Evolutionary conservation across 2,797 vertebrate species (phyloP), one percentile per base, ranked within the genome.

Genomic region (Corythornis leucogaster): DNA sequence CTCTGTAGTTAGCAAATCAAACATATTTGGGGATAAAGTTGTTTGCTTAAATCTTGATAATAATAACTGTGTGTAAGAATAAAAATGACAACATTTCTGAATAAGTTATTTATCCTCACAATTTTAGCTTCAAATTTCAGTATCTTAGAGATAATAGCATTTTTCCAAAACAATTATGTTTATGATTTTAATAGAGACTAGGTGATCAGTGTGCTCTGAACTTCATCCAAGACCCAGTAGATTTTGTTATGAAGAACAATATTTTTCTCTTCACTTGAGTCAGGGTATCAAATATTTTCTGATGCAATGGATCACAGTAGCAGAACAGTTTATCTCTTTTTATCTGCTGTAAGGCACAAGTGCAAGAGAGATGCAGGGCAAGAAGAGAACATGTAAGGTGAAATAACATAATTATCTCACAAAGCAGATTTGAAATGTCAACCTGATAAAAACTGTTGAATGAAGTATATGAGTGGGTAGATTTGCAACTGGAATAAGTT

Each of bases 51-150:
- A 82, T 53, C 61, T 71, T 80, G 42, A 2, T 43, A 59, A 69
- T 88, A 80, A 86, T 91, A 85, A 87, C 63, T 80, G 26, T 67
- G 8, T 74, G 8, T 74, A 76, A 66, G 50, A 74, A 63, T 68
- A 64, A 64, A 95, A 84, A 70, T 82, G 30, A 8, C 46, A 54
- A 53, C 31, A 74, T 81, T 42, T 86, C 88, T 50, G 82, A 84
- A 42, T 18, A 19, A 88, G 48, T 50, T 87, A 48, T 33, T 69
- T 84, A 89, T 89, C 82, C 91, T 48, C 57, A 96, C 80, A 89
- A 69, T 73, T 89, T 75, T 58, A 66, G 50, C 93, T 94, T 80
- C n/a, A 83, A 93, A 75, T 92, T 91, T 61, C 22, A 67, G 0
- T 54, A 76, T 58, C 59, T 83, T 75, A 58, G 46, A 82, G 33